Evolutionary conservation across 64 coral and sea anemone species (phyloP), one percentile per base, ranked within the genome.

Genomic region (Anthopleura sola): DNA sequence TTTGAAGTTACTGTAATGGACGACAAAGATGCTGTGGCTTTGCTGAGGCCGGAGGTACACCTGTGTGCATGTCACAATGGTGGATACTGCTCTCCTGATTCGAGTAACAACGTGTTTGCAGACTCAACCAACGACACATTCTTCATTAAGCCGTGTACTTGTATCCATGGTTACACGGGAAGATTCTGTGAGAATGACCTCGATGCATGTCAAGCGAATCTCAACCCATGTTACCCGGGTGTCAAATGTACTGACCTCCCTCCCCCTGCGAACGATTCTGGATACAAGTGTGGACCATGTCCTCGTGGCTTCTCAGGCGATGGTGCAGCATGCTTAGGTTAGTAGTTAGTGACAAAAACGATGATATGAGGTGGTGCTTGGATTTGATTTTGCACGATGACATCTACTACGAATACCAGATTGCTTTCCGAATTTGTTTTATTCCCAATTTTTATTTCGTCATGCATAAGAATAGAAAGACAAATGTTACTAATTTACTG

Each of bases 221-320:
- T 80, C 40, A 49, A 90, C 46, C 88, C 88, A 29, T 90, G 88
- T 32, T 90, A 90, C 36, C 60, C 88, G 34, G 88, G 88, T 38
- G 88, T 90, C 49, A 36, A 90, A 1, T 90, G 88, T 84, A 85
- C n/a, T 57, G 88, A 90, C 39, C 66, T 84, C 17, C 88, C 88
- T 34, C 46, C 88, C 24, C 88, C 88, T 24, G 88, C 82, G 15
- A 75, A 90, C 40, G 69, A 39, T 18, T 71, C 26, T 56, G 88
- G 88, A 10, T 90, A 90, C 46, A 49, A 36, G 36, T 90, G 88
- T 60, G 88, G 88, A 20, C 88, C 88, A 0, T 90, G 88, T 90
- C 88, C 88, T 31, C 34, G 26, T n/a, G 88, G 88, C 23, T 84
- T 74, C 50, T 50, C 82, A 20, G 82, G 88, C 26, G 60, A 64